These are phyloP conservation scores for Streblospio benedicti DNA, from an alignment of 1,140 invertebrate genomes.

Conservation along the genomic window DNA sequence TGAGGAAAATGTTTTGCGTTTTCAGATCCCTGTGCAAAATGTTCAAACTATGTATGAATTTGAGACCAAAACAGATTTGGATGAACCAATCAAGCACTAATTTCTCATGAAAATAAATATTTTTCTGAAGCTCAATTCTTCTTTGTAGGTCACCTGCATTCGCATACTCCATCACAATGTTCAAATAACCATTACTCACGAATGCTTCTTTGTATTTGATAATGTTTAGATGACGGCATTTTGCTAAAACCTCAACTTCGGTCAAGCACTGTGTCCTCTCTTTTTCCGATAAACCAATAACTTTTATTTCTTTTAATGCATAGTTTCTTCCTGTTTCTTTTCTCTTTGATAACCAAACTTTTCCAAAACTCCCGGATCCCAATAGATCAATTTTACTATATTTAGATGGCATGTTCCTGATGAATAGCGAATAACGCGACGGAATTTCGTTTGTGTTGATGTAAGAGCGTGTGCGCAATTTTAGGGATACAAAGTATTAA, in stretches of 20 bases:
- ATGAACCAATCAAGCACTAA: conserved; percentile 47
- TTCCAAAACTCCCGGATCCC: conserved; percentile 55
- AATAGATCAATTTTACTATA: conserved; percentile 37
- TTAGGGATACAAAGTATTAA: too few species aligned
- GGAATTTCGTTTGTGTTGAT: too few species aligned
- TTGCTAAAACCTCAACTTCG: conserved; percentile 46
- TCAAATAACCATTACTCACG: conserved; percentile 42
- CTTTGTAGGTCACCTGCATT: conserved; percentile 42
- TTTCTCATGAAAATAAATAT: not conserved
- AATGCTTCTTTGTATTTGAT: conserved; percentile 48
- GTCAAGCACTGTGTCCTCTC: conserved; percentile 49
- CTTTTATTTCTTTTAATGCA: conserved; percentile 57
- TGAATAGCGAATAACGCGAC: not conserved
- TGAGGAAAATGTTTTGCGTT: conserved; percentile 52
- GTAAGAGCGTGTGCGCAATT: too few species aligned
- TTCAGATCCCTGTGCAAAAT: conserved; percentile 50
- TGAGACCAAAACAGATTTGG: conserved; percentile 48
- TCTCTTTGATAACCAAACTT: conserved; percentile 54
- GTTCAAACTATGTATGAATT: conserved; percentile 48
- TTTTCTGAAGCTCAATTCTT: not conserved
- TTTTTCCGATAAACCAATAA: conserved; percentile 47
- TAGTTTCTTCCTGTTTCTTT: conserved; percentile 48
- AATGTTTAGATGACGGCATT: conserved; percentile 50
- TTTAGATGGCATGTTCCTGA: conserved; percentile 26
- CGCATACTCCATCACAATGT: conserved; percentile 54